Conservation (phyloP, 2,888 invertebrate genomes). For the Asteroscopus sphinx region DNA sequence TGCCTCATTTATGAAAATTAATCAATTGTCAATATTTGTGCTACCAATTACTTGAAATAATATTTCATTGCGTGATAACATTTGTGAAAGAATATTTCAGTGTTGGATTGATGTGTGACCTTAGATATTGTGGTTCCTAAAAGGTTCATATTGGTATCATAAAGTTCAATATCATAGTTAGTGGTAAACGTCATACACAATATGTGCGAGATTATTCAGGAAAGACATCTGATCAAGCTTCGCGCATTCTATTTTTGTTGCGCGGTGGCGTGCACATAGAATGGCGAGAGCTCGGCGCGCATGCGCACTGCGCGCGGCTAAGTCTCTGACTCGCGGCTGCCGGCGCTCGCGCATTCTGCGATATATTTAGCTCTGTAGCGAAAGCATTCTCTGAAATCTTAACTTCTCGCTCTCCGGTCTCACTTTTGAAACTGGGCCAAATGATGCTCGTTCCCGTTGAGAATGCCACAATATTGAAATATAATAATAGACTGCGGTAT, state of each 20-base stretch:
- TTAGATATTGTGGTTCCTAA: conserved; percentile 41
- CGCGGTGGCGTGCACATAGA: conserved; percentile 61
- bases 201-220: conserved; percentile 46
- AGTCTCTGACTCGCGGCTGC: conserved; percentile 56
- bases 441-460: conserved; percentile 85
- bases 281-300: conserved; percentile 45
- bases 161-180: conserved; percentile 64
- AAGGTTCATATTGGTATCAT: conserved; percentile 45
- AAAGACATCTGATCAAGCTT: conserved; percentile 61
- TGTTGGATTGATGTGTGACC: conserved; percentile 30
- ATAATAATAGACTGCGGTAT: conserved; percentile 86
- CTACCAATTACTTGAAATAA: background rate
- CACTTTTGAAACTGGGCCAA: conserved; percentile 90
- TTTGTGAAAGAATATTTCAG: background rate
- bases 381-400: conserved; percentile 87
- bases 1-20: background rate
- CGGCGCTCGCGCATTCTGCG: conserved; percentile 62
- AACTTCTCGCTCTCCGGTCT: conserved; percentile 86
- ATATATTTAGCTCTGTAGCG: conserved; percentile 85
- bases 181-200: conserved; percentile 42
- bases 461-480: conserved; percentile 89
- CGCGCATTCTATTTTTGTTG: conserved; percentile 76
- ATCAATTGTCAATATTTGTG: background rate
- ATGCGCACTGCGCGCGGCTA: conserved; percentile 54
- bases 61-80: background rate